Base-by-base conservation (phyloP, 1,140 invertebrate genomes). In the Brachionus angularis region DNA sequence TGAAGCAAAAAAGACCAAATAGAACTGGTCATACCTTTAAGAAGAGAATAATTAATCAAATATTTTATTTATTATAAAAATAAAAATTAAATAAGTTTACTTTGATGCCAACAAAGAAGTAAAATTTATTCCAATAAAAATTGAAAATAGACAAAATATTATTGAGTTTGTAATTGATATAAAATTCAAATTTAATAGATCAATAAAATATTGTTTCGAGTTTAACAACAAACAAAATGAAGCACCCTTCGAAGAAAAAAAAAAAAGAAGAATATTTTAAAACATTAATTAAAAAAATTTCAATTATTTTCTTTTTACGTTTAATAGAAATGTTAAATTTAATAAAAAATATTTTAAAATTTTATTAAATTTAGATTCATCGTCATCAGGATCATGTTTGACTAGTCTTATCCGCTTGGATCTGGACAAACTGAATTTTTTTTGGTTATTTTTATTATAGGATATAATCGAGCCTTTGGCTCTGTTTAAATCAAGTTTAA, bases 181-280 rank as follows among this genome's bases (percentile, higher is more conserved):
- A 58, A 58, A 58, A 39, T 58, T 23, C 36, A 58, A 34, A 39
- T 39, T 36, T 58, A 58, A 58, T 36, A 58, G 27, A 14, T 58
- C 53, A 10, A 58, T 58, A 39, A 58, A 58, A 58, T 58, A 58
- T 23, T 58, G 33, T 34, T 58, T 58, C 12, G 53, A 58, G n/a
- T 58, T 58, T 18, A 58, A 39, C 5, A 58, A 39, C 36, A 58
- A 39, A 33, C 53, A 58, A 58, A 58, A 58, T 8, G 53, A 58
- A 14, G 53, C 53, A 25, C 53, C 53, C 53, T 58, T 58, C 5
- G 31, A 52, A 52, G 21, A 4, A 23, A 23, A 36, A 7, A 21
- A 39, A 27, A 55, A 21, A 21, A 23, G 18, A 4, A 34, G n/a
- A n/a, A n/a, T n/a, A n/a, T n/a, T n/a, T n/a, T n/a, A n/a, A n/a